These are phyloP conservation scores for Enteromius radiatus DNA, from an alignment of 2,797 vertebrate genomes.

Conservation along the genomic window DNA sequence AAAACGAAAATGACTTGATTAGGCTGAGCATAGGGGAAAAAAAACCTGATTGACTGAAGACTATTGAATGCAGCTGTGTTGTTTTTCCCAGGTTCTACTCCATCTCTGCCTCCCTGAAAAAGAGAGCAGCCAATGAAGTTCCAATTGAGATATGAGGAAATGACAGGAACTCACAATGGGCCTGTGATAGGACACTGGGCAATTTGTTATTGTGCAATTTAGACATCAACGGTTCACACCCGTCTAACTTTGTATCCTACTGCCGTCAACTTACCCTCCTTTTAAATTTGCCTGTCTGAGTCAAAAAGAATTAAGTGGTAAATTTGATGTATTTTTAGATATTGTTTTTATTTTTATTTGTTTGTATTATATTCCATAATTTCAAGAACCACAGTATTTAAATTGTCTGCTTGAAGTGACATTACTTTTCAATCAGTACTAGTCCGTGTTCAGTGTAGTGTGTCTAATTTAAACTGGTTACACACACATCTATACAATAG, in stretches of 20 bases:
- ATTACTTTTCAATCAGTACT: background rate
- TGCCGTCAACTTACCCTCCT: background rate
- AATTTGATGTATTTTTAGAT: slow-evolving; percentile 46
- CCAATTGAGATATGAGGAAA: slow-evolving; percentile 69
- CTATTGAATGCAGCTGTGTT: slow-evolving; percentile 10
- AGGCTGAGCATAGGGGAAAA: background rate
- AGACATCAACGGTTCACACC: slow-evolving; percentile 10
- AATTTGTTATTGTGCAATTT: slow-evolving; percentile 8
- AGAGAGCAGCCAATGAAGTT: slow-evolving; percentile 65
- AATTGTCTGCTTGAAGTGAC: background rate
- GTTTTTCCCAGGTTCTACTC: slow-evolving; percentile 70
- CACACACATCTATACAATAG: background rate
- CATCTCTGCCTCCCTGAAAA: slow-evolving; percentile 70
- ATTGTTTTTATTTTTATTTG: slow-evolving; percentile 50
- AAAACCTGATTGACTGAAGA: background rate
- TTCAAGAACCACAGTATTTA: background rate
- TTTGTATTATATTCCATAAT: slow-evolving; percentile 48
- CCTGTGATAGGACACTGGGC: slow-evolving; percentile 23
- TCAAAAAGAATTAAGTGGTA: slow-evolving; percentile 18
- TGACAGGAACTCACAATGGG: slow-evolving; percentile 28
- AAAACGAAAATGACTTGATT: slow-evolving; percentile 5
- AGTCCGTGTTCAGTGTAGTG: background rate
- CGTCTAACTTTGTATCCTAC: background rate
- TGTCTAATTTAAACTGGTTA: background rate
- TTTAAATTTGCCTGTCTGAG: slow-evolving; percentile 3